Evolutionary conservation across 2,113 vertebrate species (phyloP).

Genomic region (Perca fluviatilis): DNA sequence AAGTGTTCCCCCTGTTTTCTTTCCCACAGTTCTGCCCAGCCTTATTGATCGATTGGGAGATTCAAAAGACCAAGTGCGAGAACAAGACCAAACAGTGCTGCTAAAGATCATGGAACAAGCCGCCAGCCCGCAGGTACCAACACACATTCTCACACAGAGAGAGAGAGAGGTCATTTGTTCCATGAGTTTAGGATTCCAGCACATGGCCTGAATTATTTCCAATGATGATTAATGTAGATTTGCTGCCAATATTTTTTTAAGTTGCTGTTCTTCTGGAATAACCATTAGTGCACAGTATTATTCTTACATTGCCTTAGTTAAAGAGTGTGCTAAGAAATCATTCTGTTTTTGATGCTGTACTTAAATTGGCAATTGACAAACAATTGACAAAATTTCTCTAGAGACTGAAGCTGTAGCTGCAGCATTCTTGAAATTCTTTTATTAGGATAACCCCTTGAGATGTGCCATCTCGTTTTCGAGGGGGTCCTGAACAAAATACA

Average conservation of each 20-base stretch:
- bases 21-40: slow-evolving; percentile 92
- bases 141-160: background rate
- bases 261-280: background rate
- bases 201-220: background rate
- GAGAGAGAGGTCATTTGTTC: background rate
- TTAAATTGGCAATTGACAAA: too few species aligned
- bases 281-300: background rate
- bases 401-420: too few species aligned
- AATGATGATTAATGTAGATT: background rate
- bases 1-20: background rate
- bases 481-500: too few species aligned
- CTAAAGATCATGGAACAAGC: slow-evolving; percentile 98
- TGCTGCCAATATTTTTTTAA: background rate
- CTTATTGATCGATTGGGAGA: slow-evolving; percentile 96
- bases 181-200: background rate
- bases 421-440: too few species aligned
- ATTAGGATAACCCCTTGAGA: too few species aligned
- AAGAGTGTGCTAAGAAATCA: too few species aligned
- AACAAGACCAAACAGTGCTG: slow-evolving; percentile 95
- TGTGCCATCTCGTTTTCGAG: too few species aligned
- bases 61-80: slow-evolving; percentile 95
- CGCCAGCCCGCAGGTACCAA: slow-evolving; percentile 88
- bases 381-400: too few species aligned
- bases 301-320: background rate
- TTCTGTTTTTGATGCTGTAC: too few species aligned